Evolutionary conservation across 1,140 invertebrate genomes (phyloP), one percentile per base, ranked within the genome.

Genomic region (Lordiphosa mommai): DNA sequence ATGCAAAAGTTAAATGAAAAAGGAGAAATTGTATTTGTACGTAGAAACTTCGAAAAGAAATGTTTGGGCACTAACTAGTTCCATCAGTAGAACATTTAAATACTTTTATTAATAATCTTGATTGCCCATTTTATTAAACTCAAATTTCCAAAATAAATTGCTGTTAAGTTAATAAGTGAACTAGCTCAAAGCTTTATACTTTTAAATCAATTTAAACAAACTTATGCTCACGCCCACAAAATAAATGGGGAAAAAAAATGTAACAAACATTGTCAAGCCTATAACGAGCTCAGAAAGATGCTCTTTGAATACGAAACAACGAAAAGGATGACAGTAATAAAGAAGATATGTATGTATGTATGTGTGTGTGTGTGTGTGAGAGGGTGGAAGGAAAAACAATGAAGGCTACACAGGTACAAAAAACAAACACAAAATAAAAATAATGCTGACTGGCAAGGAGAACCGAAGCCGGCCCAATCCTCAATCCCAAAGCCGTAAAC

Each of bases 271-370:
- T 17, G 10, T 12, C 40, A 43, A 65, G 47, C 72, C 53, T 53
- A 79, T 79, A 72, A 79, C 63, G 55, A 72, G 41, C 73, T 64
- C 46, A 66, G 59, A 66, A 50, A 61, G 40, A 53, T 65, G 49
- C 68, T 4, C 20, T 51, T 64, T 72, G 51, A 61, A 68, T 65
- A 57, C 51, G 27, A 68, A 69, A 69, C 53, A 52, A 12, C 23
- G 20, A 55, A 65, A 66, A 66, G 32, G 34, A 38, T 12, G 44
- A 61, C 30, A 50, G 10, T 23, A 72, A 49, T 63, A 41, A 50
- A 51, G 12, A 71, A 53, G n/a, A 16, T 13, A 12, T 8, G 36
- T 36, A 29, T 27, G 17, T 40, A 32, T 50, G 47, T 49, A 33
- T 33, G 30, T 27, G 13, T 49, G 46, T 23, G 34, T 32, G 38